phyloP scores from a whole-genome alignment of 2,797 vertebrate species.

The Salmo trutta region DNA sequence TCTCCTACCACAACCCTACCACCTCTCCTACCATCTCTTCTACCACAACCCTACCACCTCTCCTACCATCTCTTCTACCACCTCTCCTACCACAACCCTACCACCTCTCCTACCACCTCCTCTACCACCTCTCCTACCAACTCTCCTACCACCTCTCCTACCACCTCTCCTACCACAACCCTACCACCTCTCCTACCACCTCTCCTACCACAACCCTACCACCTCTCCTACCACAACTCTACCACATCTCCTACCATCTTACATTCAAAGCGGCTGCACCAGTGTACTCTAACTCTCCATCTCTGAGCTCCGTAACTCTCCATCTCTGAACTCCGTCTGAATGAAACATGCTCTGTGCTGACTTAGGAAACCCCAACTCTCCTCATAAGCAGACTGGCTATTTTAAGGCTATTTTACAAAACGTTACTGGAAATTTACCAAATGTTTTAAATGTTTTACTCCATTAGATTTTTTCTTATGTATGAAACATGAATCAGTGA shows the following conservation, averaged over 20 bases:
- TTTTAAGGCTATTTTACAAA: not conserved
- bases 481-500: not conserved
- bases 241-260: not conserved
- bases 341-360: slow-evolving; percentile 22
- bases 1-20: no score
- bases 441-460: not conserved
- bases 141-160: no score
- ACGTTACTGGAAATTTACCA: not conserved
- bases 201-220: no score
- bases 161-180: no score
- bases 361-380: slow-evolving; percentile 37
- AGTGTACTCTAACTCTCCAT: slow-evolving; percentile 12
- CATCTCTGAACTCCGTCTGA: slow-evolving; percentile 13
- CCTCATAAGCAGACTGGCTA: not conserved
- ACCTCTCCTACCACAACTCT: not conserved
- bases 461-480: not conserved
- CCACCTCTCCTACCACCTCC: no score
- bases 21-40: no score
- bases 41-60: no score
- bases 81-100: no score
- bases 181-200: no score
- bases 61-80: no score
- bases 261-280: slow-evolving; percentile 13
- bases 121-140: no score
- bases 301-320: slow-evolving; percentile 15